Evolutionary conservation across 2,113 vertebrate genomes (phyloP).

Genomic region (Mustelus asterias): DNA sequence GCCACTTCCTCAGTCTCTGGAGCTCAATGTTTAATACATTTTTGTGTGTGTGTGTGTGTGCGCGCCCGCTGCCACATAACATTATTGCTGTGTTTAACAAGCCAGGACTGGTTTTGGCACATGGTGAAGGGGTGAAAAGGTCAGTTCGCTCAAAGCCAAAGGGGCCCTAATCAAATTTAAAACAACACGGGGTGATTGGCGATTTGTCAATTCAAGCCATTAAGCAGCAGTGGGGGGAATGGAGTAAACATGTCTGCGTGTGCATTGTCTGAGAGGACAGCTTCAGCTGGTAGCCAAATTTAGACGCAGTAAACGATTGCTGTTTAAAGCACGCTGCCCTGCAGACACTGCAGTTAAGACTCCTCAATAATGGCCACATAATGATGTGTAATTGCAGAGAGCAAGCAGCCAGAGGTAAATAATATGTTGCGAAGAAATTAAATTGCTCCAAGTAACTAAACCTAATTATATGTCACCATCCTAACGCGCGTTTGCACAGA

Average conservation of each 20-base stretch:
- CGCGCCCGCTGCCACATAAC: not conserved
- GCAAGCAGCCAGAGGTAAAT: not conserved
- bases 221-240: not conserved
- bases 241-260: not conserved
- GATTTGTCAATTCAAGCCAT: not conserved
- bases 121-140: not conserved
- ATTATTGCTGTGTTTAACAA: not conserved
- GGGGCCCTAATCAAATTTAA: not conserved
- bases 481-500: not conserved
- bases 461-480: not conserved
- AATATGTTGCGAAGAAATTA: not conserved
- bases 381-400: not conserved
- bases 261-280: not conserved
- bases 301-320: not conserved
- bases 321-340: not conserved
- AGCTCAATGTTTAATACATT: not conserved
- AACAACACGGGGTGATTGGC: not conserved
- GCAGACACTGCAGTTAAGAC: not conserved
- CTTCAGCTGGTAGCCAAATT: not conserved
- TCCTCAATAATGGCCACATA: not conserved
- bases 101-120: not conserved
- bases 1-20: not conserved
- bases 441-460: conserved; percentile 15
- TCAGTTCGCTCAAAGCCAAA: not conserved
- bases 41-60: not conserved